Base-by-base conservation (phyloP, 2,888 invertebrate species). In the Zygogramma bicolorata region DNA sequence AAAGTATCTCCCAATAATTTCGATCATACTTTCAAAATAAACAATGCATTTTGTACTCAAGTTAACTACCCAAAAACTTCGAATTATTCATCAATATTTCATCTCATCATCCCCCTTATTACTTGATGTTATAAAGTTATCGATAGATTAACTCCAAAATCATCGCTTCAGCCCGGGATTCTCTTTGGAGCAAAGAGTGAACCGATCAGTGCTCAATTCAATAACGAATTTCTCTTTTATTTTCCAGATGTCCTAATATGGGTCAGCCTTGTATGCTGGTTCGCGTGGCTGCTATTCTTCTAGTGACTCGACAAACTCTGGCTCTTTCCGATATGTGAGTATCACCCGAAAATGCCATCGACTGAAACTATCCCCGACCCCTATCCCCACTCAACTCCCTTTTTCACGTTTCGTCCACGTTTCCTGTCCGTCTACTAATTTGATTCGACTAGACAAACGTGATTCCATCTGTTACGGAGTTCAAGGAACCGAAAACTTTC, bases 181-280 rank as follows among this genome's bases (percentile, higher is more conserved):
- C n/a, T n/a, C n/a, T n/a, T n/a, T n/a, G n/a, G n/a, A n/a, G n/a
- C n/a, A n/a, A n/a, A n/a, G n/a, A n/a, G n/a, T n/a, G n/a, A n/a
- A n/a, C n/a, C n/a, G n/a, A n/a, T n/a, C n/a, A n/a, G n/a, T n/a
- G n/a, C n/a, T n/a, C n/a, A n/a, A n/a, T n/a, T n/a, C n/a, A n/a
- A n/a, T n/a, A n/a, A n/a, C n/a, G n/a, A n/a, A n/a, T n/a, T n/a
- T n/a, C n/a, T 27, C 31, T 42, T 27, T 49, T 61, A 18, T 42
- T 60, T 93, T 93, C 73, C 92, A 95, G 95, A 94, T 94, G 93
- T 93, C 93, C 92, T 94, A 95, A 94, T 93, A 95, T 95, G 95
- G 94, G 93, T 93, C 94, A 93, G 92, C 94, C 91, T 91, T 93
- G 92, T 92, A 92, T 93, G 91, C 92, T 93, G 90, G 92, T 92